Percentiles rank a stretch among this genome's conserved stretches.
These are phyloP conservation scores for Muschampia plurimacula DNA, from an alignment of 2,888 invertebrate genomes.

Conservation along the genomic window DNA sequence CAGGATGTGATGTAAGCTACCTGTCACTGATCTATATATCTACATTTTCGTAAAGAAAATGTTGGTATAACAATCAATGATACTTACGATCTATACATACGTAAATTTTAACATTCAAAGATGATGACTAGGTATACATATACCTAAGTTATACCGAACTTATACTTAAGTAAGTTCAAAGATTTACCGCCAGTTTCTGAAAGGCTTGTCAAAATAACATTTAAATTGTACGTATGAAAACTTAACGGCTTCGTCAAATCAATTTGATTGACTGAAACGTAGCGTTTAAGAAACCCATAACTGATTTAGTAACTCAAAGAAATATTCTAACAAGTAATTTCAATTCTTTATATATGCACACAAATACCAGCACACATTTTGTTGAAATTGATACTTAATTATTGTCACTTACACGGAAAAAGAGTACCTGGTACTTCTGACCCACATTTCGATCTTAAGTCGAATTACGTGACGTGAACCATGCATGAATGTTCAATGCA, in stretches of 20 bases:
- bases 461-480: constrained; percentile 29
- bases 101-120: neutral
- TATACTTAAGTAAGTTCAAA: no score
- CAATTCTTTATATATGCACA: no score
- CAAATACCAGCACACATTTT: constrained; percentile 16
- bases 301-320: no score
- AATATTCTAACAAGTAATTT: no score
- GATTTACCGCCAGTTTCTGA: no score
- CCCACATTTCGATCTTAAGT: constrained; percentile 28
- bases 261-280: no score
- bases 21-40: constrained; percentile 51
- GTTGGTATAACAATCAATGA: neutral
- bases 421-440: constrained; percentile 1
- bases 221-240: no score
- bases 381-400: constrained; percentile 19
- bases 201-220: no score
- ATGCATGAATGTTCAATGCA: constrained; percentile 19
- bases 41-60: constrained; percentile 39
- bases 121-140: no score
- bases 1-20: constrained; percentile 63
- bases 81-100: neutral
- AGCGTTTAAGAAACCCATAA: no score
- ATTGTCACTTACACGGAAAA: constrained; percentile 27
- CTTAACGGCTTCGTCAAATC: no score
- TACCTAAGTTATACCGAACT: no score